Evolutionary conservation across 30 jellyfish, hydroid and myxozoan species (phyloP).

Genomic region (Rhopilema esculentum): DNA sequence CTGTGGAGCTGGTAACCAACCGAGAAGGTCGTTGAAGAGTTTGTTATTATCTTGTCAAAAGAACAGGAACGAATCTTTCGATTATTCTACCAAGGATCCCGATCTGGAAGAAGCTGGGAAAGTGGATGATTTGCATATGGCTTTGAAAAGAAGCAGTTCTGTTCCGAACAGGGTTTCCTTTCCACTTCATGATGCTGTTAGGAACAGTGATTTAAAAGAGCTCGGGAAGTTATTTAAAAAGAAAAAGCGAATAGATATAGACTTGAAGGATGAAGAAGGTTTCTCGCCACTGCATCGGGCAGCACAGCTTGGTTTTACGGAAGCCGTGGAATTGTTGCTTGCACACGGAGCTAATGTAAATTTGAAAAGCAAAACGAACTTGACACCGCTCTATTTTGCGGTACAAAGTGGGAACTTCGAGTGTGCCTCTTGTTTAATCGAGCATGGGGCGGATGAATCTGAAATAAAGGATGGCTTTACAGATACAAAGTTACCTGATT

Average conservation of each 20-base stretch:
- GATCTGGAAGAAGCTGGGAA: not conserved
- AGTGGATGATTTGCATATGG: slow-evolving; percentile 10
- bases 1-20: slow-evolving; percentile 28
- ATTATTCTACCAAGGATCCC: not conserved
- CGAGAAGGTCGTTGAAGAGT: slow-evolving; percentile 58
- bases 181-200: slow-evolving; percentile 74
- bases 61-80: slow-evolving; percentile 19
- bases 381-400: slow-evolving; percentile 89
- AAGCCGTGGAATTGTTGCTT: slow-evolving; percentile 77
- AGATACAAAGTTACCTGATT: slow-evolving; percentile 48
- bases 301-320: slow-evolving; percentile 76
- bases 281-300: slow-evolving; percentile 89
- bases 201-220: slow-evolving; percentile 52
- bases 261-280: slow-evolving; percentile 78
- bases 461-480: slow-evolving; percentile 84
- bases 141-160: slow-evolving; percentile 77
- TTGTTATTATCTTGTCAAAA: slow-evolving; percentile 64
- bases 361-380: slow-evolving; percentile 49
- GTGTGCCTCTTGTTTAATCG: slow-evolving; percentile 86
- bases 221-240: slow-evolving; percentile 54
- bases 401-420: slow-evolving; percentile 89
- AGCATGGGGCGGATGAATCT: slow-evolving; percentile 86
- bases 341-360: slow-evolving; percentile 90
- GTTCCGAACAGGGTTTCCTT: slow-evolving; percentile 65
- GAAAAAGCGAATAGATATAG: slow-evolving; percentile 60